These are phyloP conservation scores for Sarotherodon lohbergeri DNA, from an alignment of 2,113 vertebrate species.

Conservation along the genomic window DNA sequence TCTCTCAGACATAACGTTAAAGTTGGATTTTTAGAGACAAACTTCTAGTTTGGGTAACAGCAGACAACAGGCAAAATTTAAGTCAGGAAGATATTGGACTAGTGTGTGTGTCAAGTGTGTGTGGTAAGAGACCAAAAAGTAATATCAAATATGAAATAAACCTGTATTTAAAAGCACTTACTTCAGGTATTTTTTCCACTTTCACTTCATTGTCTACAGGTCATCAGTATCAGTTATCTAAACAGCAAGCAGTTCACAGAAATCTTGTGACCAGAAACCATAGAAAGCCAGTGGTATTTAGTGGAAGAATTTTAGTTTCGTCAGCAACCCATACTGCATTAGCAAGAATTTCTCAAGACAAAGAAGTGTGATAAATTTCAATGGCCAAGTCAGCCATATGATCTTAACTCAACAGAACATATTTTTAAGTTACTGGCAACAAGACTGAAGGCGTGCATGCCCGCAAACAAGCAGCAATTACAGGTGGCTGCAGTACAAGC, in stretches of 20 bases:
- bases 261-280: too few relatives aligned
- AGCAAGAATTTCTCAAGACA: too few relatives aligned
- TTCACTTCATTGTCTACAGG: background rate
- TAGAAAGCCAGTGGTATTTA: too few relatives aligned
- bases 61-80: background rate
- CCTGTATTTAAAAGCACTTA: background rate
- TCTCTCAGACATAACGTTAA: background rate
- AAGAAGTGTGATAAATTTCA: too few relatives aligned
- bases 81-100: background rate
- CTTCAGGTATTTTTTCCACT: fast-evolving
- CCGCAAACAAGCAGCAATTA: background rate
- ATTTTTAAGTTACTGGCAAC: too few relatives aligned
- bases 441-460: too few relatives aligned
- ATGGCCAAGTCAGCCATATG: too few relatives aligned
- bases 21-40: background rate
- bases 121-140: background rate
- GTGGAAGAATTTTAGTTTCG: too few relatives aligned
- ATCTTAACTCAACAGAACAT: too few relatives aligned
- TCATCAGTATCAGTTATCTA: background rate
- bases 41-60: background rate
- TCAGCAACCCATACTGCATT: too few relatives aligned
- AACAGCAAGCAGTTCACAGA: too few relatives aligned
- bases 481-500: background rate
- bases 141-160: background rate
- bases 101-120: background rate